phyloP scores from a whole-genome alignment of 2,113 vertebrate genomes.

The Lepus americanus region DNA sequence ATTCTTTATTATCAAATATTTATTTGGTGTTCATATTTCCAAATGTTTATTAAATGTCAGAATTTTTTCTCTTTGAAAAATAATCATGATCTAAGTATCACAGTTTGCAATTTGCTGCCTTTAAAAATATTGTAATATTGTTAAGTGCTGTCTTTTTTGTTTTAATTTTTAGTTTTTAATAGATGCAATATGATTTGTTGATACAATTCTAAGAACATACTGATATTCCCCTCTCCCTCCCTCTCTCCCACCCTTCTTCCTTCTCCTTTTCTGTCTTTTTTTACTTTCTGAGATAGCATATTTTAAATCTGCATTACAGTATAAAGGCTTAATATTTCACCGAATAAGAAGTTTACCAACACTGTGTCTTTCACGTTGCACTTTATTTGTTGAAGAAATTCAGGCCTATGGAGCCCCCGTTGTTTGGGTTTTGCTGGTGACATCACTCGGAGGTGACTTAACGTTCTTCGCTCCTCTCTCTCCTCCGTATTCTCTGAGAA shows the following conservation, averaged over 20 bases:
- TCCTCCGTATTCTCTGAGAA: neutral
- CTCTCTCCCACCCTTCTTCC: too few relatives aligned
- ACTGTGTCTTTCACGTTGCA: neutral
- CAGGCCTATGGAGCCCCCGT: neutral
- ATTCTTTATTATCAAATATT: neutral
- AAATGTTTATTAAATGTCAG: slow-evolving; percentile 12
- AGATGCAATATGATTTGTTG: too few relatives aligned
- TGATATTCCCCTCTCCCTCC: too few relatives aligned
- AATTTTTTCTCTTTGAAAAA: neutral
- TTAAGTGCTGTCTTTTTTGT: too few relatives aligned
- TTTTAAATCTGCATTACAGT: too few relatives aligned
- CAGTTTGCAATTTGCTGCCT: neutral
- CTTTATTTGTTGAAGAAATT: slow-evolving; percentile 19
- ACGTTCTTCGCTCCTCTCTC: neutral
- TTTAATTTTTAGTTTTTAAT: too few relatives aligned
- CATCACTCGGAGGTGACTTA: neutral
- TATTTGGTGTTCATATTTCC: neutral
- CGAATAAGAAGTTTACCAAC: too few relatives aligned
- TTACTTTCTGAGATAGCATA: too few relatives aligned
- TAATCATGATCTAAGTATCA: neutral
- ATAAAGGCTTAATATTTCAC: too few relatives aligned
- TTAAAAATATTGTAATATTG: neutral
- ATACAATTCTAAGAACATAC: too few relatives aligned
- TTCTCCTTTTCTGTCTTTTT: too few relatives aligned
- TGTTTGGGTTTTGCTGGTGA: neutral